A percentile compares a stretch with the other conserved stretches of the same genome.
phyloP scores from a whole-genome alignment of 2,113 vertebrate genomes.

The Phalacrocorax brasilianus region DNA sequence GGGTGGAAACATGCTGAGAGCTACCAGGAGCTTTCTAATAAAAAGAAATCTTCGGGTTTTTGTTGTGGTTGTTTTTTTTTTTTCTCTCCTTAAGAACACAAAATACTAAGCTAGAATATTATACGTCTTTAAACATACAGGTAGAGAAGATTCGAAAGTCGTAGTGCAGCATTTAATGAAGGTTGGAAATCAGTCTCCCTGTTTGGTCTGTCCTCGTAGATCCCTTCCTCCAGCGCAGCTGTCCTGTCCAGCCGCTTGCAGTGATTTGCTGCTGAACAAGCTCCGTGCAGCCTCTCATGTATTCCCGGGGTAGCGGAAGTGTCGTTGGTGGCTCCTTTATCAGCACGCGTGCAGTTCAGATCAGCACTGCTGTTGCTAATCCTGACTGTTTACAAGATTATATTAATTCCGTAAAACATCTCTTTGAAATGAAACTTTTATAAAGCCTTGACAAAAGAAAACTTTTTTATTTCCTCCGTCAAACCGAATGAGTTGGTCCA shows the following conservation, averaged over 20 bases:
- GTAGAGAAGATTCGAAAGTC: not conserved
- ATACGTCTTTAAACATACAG: not conserved
- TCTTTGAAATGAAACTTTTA: not conserved
- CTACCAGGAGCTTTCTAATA: not conserved
- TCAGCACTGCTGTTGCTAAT: not conserved
- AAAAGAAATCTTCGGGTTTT: not conserved
- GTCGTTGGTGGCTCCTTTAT: not conserved
- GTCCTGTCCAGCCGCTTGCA: not conserved
- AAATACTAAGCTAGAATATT: not conserved
- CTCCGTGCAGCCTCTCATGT: not conserved
- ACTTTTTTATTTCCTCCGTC: accelerated
- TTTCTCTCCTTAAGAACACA: not conserved
- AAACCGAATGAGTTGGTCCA: not conserved
- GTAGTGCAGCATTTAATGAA: not conserved
- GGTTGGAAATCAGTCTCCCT: not conserved
- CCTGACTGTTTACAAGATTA: not conserved
- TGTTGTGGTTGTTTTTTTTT: too few species aligned
- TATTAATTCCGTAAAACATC: not conserved
- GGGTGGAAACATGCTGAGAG: not conserved
- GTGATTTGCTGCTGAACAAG: not conserved
- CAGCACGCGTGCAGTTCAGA: not conserved
- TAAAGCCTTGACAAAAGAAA: not conserved
- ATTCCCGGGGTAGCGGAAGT: not conserved
- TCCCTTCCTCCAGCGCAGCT: not conserved
- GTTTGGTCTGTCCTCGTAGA: not conserved